Base-by-base conservation (phyloP, 2,113 vertebrate species). In the Pandion haliaetus region DNA sequence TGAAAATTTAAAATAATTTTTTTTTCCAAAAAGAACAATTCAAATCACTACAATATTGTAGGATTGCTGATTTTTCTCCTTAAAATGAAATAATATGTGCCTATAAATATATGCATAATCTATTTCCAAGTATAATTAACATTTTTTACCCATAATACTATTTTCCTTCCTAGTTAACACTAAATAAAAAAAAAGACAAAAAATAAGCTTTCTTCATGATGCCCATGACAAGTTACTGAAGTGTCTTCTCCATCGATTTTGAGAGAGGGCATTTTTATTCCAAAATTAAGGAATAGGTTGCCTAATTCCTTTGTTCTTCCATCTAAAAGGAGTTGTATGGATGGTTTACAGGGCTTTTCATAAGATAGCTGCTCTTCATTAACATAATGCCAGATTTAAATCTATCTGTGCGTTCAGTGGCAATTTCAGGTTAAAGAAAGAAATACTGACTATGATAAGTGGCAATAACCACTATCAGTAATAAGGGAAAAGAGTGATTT, bases 381-480 rank as follows among this genome's bases (percentile, higher is more conserved):
- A 71, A 50, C 23, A 16, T 23, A 40, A 63, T 47, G 8, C 40
- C 31, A 74, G 38, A 55, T 63, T 50, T 86, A 88, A 94, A 90
- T 66, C 40, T 90, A 19, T 58, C 59, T 91, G 67, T 17, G n/a
- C 1, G 10, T 88, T 95, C 58, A 74, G 52, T 52, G 38, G 34
- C 59, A 76, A 84, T 91, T 92, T 84, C 40, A 74, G 10, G 24
- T 85, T 85, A 88, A 93, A 87, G 15, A 58, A 87, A 77, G 20
- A 87, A 95, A 84, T 76, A 79, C 17, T 65, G 26, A 20, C 15
- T 77, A 47, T 62, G 21, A 28, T 66, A 95, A 95, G 28, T 70
- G 55, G 74, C 17, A 95, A 82, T 90, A 96, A 95, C n/a, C 72
- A 36, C 18, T 95, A 71, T 63, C 45, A 86, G 55, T 55, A 95